Evolutionary conservation across 1,140 invertebrate genomes (phyloP).

Genomic region (Drosophila insularis): DNA sequence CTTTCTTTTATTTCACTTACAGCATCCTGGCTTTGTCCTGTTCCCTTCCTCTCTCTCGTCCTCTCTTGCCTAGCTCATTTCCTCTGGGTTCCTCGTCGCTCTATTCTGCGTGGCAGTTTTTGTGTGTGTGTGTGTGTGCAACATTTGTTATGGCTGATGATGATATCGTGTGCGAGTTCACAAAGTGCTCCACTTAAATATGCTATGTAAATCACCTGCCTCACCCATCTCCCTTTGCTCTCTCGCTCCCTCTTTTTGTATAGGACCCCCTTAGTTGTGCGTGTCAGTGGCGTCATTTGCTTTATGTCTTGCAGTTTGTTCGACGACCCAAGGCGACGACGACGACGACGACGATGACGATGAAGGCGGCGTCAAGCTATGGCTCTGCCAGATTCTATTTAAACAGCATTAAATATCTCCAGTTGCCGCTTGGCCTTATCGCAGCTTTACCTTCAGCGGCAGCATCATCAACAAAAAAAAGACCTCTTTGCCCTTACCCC

Average conservation of each 20-base stretch:
- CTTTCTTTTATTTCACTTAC: background rate
- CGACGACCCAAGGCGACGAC: conserved; percentile 37
- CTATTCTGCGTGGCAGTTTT: conserved; percentile 5
- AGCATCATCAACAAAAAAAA: background rate
- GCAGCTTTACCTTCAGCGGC: conserved; percentile 14
- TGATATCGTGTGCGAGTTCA: conserved; percentile 59
- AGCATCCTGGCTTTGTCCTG: conserved; percentile 23
- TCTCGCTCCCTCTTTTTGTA: background rate
- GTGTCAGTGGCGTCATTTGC: conserved; percentile 70
- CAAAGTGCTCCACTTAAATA: conserved; percentile 80
- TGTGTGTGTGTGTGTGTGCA: conserved; percentile 35
- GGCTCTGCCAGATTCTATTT: conserved; percentile 68
- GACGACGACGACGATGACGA: conserved; percentile 6
- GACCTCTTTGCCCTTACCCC: background rate
- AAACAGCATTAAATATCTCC: conserved; percentile 70
- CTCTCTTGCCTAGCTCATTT: conserved; percentile 39
- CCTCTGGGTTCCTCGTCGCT: conserved; percentile 22
- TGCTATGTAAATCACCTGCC: conserved; percentile 79
- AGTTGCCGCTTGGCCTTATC: conserved; percentile 60
- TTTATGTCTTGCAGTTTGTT: conserved; percentile 72
- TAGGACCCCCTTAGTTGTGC: conserved; percentile 2
- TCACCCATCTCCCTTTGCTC: conserved; percentile 13
- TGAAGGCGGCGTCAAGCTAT: background rate
- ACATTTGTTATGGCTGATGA: conserved; percentile 69
- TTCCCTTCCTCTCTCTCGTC: background rate